These are phyloP conservation scores for Dryococelus australis DNA, from an alignment of 2,888 invertebrate genomes.

Conservation along the genomic window DNA sequence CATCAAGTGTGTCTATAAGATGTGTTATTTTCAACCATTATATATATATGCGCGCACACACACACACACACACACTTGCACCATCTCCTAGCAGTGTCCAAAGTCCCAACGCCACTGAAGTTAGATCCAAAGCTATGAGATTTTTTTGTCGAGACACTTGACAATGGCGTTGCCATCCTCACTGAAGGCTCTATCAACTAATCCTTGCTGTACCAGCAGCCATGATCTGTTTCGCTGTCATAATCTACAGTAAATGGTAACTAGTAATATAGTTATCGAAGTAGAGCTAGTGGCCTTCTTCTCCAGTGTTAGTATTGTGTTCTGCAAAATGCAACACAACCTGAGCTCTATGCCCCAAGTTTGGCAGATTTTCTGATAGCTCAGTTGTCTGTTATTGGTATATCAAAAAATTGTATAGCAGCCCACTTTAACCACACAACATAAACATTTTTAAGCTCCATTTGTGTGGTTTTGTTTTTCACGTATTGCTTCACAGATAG, in stretches of 20 bases:
- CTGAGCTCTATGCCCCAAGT: slow-evolving; percentile 36
- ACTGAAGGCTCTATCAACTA: no score
- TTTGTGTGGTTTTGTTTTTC: slow-evolving; percentile 49
- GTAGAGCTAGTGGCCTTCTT: slow-evolving; percentile 36
- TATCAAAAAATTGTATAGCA: slow-evolving; percentile 50
- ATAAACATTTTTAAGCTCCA: slow-evolving; percentile 51
- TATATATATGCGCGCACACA: no score
- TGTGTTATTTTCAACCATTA: no score
- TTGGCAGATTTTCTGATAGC: slow-evolving; percentile 38
- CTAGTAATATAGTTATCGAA: slow-evolving; percentile 44
- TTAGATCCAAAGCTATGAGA: no score
- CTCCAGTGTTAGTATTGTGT: slow-evolving; percentile 6
- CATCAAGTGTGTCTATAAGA: no score
- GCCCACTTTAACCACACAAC: slow-evolving; percentile 49
- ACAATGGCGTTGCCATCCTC: no score
- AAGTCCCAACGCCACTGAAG: no score
- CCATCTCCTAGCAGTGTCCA: no score
- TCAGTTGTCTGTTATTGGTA: slow-evolving; percentile 54
- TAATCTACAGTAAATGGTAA: slow-evolving; percentile 34
- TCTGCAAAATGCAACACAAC: slow-evolving; percentile 43
- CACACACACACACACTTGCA: no score
- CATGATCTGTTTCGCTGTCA: slow-evolving; percentile 35
- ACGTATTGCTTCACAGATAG: slow-evolving; percentile 51
- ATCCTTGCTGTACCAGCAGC: slow-evolving; percentile 32
- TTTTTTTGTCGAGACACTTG: no score